Percentiles rank a stretch among this genome's conserved stretches.
phyloP scores from a whole-genome alignment of 1,140 invertebrate species.

The Ganaspis sp. region DNA sequence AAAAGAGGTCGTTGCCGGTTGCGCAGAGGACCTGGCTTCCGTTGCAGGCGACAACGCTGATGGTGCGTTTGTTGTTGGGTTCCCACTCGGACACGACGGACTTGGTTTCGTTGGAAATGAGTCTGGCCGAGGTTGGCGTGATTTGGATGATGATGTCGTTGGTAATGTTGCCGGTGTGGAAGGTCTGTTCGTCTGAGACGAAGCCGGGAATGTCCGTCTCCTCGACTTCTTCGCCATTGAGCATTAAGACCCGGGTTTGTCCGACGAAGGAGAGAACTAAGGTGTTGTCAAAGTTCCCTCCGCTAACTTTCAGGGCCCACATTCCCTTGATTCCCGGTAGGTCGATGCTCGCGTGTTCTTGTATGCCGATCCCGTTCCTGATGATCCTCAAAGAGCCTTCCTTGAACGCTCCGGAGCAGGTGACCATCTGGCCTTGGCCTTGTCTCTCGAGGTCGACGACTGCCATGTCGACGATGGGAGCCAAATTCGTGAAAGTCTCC shows the following conservation, averaged over 20 bases:
- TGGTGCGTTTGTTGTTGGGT: slow-evolving; percentile 83
- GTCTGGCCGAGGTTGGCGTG: slow-evolving; percentile 83
- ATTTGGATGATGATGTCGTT: slow-evolving; percentile 89
- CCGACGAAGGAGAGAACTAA: slow-evolving; percentile 96
- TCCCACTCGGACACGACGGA: slow-evolving; percentile 87
- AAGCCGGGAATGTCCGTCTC: slow-evolving; percentile 96
- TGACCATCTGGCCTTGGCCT: slow-evolving; percentile 98
- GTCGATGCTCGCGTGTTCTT: slow-evolving; percentile 98
- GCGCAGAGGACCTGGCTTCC: slow-evolving; percentile 90
- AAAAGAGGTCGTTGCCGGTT: slow-evolving; percentile 91
- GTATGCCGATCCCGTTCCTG: slow-evolving; percentile 97
- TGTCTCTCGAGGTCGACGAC: slow-evolving; percentile 96
- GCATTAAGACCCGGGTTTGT: slow-evolving; percentile 91
- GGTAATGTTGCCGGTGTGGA: slow-evolving; percentile 93
- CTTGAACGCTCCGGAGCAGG: slow-evolving; percentile 97
- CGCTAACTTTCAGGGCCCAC: slow-evolving; percentile 88
- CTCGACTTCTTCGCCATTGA: slow-evolving; percentile 97
- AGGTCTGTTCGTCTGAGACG: slow-evolving; percentile 92
- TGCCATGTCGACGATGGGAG: slow-evolving; percentile 98
- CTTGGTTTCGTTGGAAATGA: slow-evolving; percentile 83
- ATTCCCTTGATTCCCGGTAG: slow-evolving; percentile 97
- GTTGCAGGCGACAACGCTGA: slow-evolving; percentile 94
- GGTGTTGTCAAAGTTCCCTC: slow-evolving; percentile 87
- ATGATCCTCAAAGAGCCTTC: slow-evolving; percentile 98
- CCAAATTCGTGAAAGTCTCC: slow-evolving; percentile 98